These are phyloP conservation scores for Tanypteryx hageni DNA, from an alignment of 2,888 invertebrate species.

Conservation along the genomic window DNA sequence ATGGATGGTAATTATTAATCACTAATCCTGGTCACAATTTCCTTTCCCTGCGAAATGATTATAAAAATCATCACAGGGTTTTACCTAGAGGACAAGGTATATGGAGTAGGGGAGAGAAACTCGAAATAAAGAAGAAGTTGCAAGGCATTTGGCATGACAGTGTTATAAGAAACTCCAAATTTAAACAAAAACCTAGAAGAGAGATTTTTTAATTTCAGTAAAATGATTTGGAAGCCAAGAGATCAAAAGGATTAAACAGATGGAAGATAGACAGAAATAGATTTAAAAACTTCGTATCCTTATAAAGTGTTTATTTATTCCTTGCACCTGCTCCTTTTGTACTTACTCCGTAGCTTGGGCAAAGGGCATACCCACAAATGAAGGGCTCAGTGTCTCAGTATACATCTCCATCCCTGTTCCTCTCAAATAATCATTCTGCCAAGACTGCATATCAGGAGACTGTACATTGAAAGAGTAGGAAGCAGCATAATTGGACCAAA, in stretches of 20 bases:
- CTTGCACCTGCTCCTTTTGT: conserved; percentile 68
- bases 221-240: neutral
- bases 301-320: neutral
- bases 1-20: conserved; percentile 28
- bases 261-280: conserved; percentile 15
- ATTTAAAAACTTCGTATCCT: conserved; percentile 14
- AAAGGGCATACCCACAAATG: conserved; percentile 99
- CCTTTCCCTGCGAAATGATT: conserved; percentile 35
- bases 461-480: conserved; percentile 75
- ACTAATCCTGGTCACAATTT: conserved; percentile 31
- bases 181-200: conserved; percentile 34
- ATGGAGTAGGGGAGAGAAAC: neutral
- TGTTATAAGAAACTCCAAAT: conserved; percentile 23
- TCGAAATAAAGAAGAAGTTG: conserved; percentile 42
- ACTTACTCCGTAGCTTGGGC: conserved; percentile 99
- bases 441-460: conserved; percentile 97
- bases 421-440: conserved; percentile 99
- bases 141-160: conserved; percentile 20
- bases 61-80: neutral
- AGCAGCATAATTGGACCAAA: conserved; percentile 47
- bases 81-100: conserved; percentile 43
- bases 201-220: neutral
- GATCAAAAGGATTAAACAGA: conserved; percentile 9
- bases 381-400: conserved; percentile 97
- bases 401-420: conserved; percentile 99